phyloP scores from a whole-genome alignment of 2,113 vertebrate species.

The Brachyhypopomus occidentalis region DNA sequence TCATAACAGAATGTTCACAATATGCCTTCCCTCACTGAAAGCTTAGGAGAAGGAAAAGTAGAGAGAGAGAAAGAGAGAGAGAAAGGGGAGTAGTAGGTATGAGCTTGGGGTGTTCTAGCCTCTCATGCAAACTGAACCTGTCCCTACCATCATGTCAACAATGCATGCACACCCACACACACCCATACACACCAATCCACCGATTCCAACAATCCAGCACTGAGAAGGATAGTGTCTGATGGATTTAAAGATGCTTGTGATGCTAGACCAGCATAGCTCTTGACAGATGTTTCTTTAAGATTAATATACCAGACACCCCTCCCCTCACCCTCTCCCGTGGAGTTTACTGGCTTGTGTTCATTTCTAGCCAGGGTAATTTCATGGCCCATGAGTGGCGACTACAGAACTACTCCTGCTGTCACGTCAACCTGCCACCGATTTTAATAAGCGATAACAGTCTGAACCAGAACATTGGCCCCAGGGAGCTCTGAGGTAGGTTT shows the following conservation, averaged over 20 bases:
- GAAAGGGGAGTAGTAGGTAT: too few relatives aligned
- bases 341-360: slow-evolving; percentile 47
- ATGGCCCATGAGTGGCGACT: slow-evolving; percentile 60
- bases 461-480: background rate
- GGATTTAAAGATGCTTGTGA: slow-evolving; percentile 56
- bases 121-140: background rate
- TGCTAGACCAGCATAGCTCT: slow-evolving; percentile 4
- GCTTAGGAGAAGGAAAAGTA: background rate
- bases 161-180: too few relatives aligned
- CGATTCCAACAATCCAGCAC: background rate
- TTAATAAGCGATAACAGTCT: slow-evolving; percentile 67
- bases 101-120: background rate
- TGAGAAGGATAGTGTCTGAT: slow-evolving; percentile 17
- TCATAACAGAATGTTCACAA: background rate
- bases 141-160: background rate
- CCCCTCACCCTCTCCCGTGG: slow-evolving; percentile 37
- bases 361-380: slow-evolving; percentile 60
- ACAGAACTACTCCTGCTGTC: slow-evolving; percentile 48
- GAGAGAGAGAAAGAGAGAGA: slow-evolving; percentile 16
- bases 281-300: slow-evolving; percentile 64
- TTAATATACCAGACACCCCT: slow-evolving; percentile 59
- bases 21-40: background rate
- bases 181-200: too few relatives aligned
- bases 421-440: slow-evolving; percentile 56
- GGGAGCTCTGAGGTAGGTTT: background rate